Evolutionary conservation across 1,140 invertebrate genomes (phyloP).

Genomic region (Orussus abietinus): DNA sequence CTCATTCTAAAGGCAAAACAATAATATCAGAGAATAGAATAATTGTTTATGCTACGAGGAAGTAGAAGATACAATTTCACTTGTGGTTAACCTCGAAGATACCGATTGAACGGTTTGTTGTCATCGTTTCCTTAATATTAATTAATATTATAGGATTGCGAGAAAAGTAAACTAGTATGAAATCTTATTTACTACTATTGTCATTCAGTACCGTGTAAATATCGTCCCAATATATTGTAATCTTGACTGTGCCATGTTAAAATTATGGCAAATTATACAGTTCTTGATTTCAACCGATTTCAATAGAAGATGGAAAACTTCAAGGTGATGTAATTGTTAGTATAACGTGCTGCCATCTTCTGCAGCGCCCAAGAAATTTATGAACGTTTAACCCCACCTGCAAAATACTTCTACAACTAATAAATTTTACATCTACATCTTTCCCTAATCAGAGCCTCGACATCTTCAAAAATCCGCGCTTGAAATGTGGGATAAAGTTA

Average conservation of each 20-base stretch:
- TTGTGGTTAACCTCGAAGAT: neutral
- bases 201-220: slow-evolving; percentile 63
- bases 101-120: slow-evolving; percentile 9
- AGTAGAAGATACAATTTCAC: neutral
- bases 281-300: neutral
- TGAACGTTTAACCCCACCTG: no score
- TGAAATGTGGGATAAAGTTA: slow-evolving; percentile 2
- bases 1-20: slow-evolving; percentile 59
- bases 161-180: neutral
- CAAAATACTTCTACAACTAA: no score
- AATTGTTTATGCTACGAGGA: slow-evolving; percentile 1
- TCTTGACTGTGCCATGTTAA: slow-evolving; percentile 62
- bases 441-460: slow-evolving; percentile 3
- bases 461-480: neutral
- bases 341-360: neutral
- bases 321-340: neutral
- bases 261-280: neutral
- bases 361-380: no score
- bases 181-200: neutral
- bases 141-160: neutral
- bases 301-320: neutral
- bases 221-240: slow-evolving; percentile 72
- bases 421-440: no score
- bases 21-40: slow-evolving; percentile 8
- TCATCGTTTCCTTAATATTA: neutral